Evolutionary conservation across 2,113 vertebrate genomes (phyloP).

Genomic region (Perca fluviatilis): DNA sequence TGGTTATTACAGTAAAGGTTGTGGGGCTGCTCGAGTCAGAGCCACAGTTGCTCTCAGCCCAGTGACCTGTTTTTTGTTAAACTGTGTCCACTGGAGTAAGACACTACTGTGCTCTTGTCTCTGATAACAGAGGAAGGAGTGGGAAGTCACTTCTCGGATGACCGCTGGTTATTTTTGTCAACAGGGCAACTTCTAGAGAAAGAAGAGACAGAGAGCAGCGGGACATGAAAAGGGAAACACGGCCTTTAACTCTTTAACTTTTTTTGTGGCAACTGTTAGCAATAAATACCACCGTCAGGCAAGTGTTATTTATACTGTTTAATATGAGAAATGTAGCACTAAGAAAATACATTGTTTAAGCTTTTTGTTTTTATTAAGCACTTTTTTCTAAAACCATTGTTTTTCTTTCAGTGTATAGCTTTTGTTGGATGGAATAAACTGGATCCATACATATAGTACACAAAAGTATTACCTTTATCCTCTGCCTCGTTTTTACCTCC

Average conservation of each 20-base stretch:
- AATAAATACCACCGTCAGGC: neutral
- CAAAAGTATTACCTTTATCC: neutral
- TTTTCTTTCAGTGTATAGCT: neutral
- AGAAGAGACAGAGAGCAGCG: constrained; percentile 5
- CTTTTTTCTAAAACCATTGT: neutral
- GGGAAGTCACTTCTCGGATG: neutral
- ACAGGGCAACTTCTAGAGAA: neutral
- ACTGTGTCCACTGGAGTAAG: constrained; percentile 25
- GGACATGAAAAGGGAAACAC: neutral
- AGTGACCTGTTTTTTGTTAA: constrained; percentile 1
- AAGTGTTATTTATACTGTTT: constrained; percentile 4
- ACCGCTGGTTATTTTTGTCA: constrained; percentile 7
- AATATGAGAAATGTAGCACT: neutral
- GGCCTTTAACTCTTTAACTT: neutral
- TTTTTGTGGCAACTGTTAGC: neutral
- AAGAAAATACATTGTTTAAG: neutral
- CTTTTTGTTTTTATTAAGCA: neutral
- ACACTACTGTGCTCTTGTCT: neutral
- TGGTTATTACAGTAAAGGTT: neutral
- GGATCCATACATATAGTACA: neutral
- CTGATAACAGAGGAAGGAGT: constrained; percentile 16
- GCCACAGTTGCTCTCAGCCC: neutral
- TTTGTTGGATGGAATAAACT: neutral
- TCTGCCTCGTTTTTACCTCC: neutral
- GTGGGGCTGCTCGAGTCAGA: neutral